These are phyloP conservation scores for Coremacera marginata DNA, from an alignment of 2,888 invertebrate genomes.

Conservation along the genomic window DNA sequence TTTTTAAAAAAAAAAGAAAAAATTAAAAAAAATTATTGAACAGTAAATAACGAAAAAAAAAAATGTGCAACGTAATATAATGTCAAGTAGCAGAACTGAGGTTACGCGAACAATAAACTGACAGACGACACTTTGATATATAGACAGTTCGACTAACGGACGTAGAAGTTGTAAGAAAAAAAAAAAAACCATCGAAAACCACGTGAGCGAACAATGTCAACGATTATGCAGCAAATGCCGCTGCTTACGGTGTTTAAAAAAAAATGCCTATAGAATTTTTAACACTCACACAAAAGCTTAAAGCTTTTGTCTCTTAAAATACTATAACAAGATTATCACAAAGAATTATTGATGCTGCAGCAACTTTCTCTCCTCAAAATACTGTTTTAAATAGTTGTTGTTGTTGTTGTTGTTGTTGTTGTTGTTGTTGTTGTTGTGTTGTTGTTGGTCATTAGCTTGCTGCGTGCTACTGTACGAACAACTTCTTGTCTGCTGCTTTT, in stretches of 20 bases:
- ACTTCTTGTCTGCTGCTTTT: background rate
- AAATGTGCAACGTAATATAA: slow-evolving; percentile 6
- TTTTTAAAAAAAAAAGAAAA: background rate
- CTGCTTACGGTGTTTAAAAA: background rate
- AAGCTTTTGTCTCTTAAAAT: too few species aligned
- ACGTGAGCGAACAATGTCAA: slow-evolving; percentile 4
- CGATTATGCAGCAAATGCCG: background rate
- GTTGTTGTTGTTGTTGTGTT: too few species aligned
- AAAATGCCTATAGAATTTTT: background rate
- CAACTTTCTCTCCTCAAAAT: too few species aligned
- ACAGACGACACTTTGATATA: background rate
- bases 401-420: too few species aligned
- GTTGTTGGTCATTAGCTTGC: too few species aligned
- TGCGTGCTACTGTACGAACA: too few species aligned
- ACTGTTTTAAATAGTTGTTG: too few species aligned
- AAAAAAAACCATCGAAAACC: background rate
- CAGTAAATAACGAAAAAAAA: background rate
- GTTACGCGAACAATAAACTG: background rate
- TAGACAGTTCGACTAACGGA: background rate
- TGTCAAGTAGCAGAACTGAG: slow-evolving; percentile 15
- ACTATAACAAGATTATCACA: too few species aligned
- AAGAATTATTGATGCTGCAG: too few species aligned
- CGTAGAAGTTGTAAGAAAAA: background rate
- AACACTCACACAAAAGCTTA: background rate
- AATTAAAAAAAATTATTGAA: background rate